phyloP scores from a whole-genome alignment of 2,888 invertebrate genomes.

The Chymomyza caudatula region DNA sequence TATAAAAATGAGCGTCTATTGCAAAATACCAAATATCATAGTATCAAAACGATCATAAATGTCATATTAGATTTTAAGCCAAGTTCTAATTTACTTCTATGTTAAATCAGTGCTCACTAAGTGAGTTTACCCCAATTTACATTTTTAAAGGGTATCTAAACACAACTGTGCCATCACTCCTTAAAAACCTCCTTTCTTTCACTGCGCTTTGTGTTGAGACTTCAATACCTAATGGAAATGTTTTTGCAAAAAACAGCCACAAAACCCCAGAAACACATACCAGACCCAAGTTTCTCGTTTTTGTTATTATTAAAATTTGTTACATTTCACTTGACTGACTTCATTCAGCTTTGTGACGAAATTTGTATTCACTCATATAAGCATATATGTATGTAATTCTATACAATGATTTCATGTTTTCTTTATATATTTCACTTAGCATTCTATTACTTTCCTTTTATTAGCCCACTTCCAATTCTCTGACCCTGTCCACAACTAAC shows the following conservation, averaged over 20 bases:
- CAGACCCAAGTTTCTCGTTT: neutral
- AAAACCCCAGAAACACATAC: neutral
- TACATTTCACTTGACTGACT: slow-evolving; percentile 29
- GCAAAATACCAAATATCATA: too few species aligned
- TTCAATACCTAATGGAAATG: neutral
- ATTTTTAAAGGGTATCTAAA: neutral
- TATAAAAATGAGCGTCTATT: too few species aligned
- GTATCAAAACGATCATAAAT: too few species aligned
- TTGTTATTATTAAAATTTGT: slow-evolving; percentile 25
- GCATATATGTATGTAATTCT: slow-evolving; percentile 35
- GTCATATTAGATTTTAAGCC: too few species aligned
- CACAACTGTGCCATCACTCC: neutral
- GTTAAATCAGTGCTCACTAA: neutral
- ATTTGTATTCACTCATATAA: slow-evolving; percentile 6
- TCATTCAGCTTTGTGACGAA: neutral
- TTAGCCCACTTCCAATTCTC: slow-evolving; percentile 39
- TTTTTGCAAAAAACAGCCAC: neutral
- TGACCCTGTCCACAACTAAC: slow-evolving; percentile 12
- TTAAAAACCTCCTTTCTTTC: neutral
- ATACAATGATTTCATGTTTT: slow-evolving; percentile 30
- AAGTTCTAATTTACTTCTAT: neutral
- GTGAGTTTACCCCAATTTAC: neutral
- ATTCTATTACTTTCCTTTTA: slow-evolving; percentile 50
- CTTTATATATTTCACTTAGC: slow-evolving; percentile 50
- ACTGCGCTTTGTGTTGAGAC: neutral